Evolutionary conservation across 2,888 invertebrate species (phyloP).

Genomic region (Hydraecia micacea): DNA sequence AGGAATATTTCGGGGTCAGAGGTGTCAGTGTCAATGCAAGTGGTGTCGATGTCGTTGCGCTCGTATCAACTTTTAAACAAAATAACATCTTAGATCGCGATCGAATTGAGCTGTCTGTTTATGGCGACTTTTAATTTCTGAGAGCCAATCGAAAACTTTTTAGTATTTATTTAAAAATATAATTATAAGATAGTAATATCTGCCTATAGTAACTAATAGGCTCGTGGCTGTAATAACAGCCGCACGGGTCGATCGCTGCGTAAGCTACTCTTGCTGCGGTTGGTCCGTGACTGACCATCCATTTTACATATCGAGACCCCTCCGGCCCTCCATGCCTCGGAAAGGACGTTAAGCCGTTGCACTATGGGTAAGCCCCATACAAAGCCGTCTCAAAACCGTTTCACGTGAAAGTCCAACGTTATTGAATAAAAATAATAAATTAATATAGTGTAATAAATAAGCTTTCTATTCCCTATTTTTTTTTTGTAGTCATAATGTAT

Average conservation of each 20-base stretch:
- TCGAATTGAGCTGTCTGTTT: neutral
- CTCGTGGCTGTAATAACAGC: neutral
- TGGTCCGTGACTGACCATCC: neutral
- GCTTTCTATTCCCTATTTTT: neutral
- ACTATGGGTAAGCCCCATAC: no score
- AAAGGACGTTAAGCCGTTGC: neutral
- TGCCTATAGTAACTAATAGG: neutral
- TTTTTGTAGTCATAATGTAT: neutral
- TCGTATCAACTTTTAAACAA: slow-evolving; percentile 10
- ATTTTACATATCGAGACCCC: neutral
- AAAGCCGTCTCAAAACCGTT: no score
- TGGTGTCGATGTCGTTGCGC: neutral
- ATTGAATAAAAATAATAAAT: neutral
- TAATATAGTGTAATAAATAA: neutral
- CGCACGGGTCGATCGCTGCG: no score
- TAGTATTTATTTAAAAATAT: neutral
- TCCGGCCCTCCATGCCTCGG: no score
- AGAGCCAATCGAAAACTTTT: neutral
- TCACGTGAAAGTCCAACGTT: no score
- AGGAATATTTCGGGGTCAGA: slow-evolving; percentile 27
- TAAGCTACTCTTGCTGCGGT: neutral
- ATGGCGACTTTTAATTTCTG: neutral
- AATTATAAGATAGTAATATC: neutral
- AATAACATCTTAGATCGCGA: slow-evolving; percentile 14
- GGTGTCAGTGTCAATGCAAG: slow-evolving; percentile 22